These are phyloP conservation scores for Anser cygnoides DNA, from an alignment of 2,113 vertebrate species.

Conservation along the genomic window DNA sequence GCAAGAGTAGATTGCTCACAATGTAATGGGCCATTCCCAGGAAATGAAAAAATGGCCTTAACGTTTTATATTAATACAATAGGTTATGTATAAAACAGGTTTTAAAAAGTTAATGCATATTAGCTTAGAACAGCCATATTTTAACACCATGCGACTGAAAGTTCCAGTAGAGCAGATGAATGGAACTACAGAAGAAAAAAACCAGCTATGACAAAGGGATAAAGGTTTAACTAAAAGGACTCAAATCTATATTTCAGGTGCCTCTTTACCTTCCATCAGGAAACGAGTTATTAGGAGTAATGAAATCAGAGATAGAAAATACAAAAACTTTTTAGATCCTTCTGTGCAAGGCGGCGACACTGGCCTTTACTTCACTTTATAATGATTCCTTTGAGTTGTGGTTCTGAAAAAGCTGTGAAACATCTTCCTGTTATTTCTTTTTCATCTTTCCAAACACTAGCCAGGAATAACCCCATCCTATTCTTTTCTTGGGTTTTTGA, in stretches of 20 bases:
- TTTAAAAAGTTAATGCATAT: slow-evolving; percentile 79
- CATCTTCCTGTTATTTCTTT: slow-evolving; percentile 77
- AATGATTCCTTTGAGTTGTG: slow-evolving; percentile 75
- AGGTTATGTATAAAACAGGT: slow-evolving; percentile 78
- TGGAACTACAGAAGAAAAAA: slow-evolving; percentile 76
- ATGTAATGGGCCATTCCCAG: slow-evolving; percentile 79
- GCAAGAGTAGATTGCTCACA: slow-evolving; percentile 78
- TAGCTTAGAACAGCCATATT: slow-evolving; percentile 77
- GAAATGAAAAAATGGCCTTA: slow-evolving; percentile 74
- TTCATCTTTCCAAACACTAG: slow-evolving; percentile 76
- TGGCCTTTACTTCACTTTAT: slow-evolving; percentile 74
- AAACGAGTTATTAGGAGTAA: slow-evolving; percentile 78
- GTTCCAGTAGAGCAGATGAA: slow-evolving; percentile 79
- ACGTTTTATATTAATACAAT: slow-evolving; percentile 79
- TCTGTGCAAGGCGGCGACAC: slow-evolving; percentile 67
- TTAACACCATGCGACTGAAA: slow-evolving; percentile 75
- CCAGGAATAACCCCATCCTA: slow-evolving; percentile 73
- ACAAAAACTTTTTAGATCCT: slow-evolving; percentile 79
- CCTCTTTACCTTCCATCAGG: slow-evolving; percentile 75
- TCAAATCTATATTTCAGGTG: slow-evolving; percentile 73
- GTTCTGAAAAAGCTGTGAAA: slow-evolving; percentile 75
- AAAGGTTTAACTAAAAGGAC: slow-evolving; percentile 76
- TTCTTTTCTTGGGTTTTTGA: slow-evolving; percentile 70
- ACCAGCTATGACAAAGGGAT: slow-evolving; percentile 71
- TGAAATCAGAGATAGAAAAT: slow-evolving; percentile 74